Evolutionary conservation across 2,797 vertebrate species (phyloP).

Genomic region (Enteromius thamalakanensis): DNA sequence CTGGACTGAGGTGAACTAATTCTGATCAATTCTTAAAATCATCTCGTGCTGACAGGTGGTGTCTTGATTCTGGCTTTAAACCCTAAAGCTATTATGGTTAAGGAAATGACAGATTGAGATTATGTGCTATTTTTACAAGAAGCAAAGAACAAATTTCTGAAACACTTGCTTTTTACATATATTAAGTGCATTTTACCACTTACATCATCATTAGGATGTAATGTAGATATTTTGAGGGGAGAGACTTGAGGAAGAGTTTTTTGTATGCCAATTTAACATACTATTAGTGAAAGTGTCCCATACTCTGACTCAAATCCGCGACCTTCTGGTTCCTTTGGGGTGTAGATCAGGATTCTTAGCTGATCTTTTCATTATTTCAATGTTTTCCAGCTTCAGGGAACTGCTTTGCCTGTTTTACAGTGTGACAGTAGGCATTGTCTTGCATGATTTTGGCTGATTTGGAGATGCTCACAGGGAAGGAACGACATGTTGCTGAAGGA

Average conservation of each 20-base stretch:
- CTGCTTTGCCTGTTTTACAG: not conserved
- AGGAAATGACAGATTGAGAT: not conserved
- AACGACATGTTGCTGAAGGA: not conserved
- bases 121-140: not conserved
- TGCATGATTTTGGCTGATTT: not conserved
- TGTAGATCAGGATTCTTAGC: not conserved
- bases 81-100: not conserved
- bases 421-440: not conserved
- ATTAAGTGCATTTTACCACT: not conserved
- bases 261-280: not conserved
- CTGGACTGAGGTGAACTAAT: slow-evolving; percentile 38
- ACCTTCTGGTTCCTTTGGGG: not conserved
- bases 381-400: not conserved
- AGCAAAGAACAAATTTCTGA: not conserved
- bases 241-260: not conserved
- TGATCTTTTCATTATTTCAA: not conserved
- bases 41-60: slow-evolving; percentile 23
- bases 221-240: not conserved
- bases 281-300: not conserved
- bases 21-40: slow-evolving; percentile 56
- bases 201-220: not conserved
- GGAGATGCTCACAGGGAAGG: not conserved
- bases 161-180: not conserved
- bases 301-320: no score
- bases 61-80: slow-evolving; percentile 1